These are phyloP conservation scores for Megalurothrips usitatus DNA, from an alignment of 2,888 invertebrate species.

Conservation along the genomic window DNA sequence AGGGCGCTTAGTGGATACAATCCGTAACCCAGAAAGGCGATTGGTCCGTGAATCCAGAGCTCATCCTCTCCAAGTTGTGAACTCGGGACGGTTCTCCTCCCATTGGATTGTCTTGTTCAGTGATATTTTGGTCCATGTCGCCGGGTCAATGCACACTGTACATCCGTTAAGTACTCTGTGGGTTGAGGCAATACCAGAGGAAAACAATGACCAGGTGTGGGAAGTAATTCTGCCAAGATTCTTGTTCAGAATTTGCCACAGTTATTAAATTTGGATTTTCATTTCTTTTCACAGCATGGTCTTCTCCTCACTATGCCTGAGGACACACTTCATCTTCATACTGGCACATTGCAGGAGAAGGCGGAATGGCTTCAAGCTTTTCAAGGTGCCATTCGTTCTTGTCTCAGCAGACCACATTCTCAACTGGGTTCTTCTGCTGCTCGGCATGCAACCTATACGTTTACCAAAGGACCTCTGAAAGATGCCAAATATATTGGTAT, in stretches of 20 bases:
- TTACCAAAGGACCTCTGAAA: conserved; percentile 66
- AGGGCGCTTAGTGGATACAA: conserved; percentile 59
- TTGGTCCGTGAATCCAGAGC: conserved; percentile 72
- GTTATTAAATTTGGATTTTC: background rate
- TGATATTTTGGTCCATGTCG: conserved; percentile 72
- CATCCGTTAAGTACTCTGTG: conserved; percentile 72
- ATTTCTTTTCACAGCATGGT: conserved; percentile 49
- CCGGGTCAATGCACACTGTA: conserved; percentile 59
- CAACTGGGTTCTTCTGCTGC: conserved; percentile 56
- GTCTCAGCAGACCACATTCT: conserved; percentile 58
- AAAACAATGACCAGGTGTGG: conserved; percentile 55
- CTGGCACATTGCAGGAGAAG: conserved; percentile 64
- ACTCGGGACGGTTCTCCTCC: conserved; percentile 68
- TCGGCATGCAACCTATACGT: conserved; percentile 67
- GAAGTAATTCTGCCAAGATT: background rate
- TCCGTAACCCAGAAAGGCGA: conserved; percentile 63
- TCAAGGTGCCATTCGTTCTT: conserved; percentile 65
- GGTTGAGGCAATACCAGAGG: conserved; percentile 69
- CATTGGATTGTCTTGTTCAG: conserved; percentile 79
- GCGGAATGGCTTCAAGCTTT: conserved; percentile 74
- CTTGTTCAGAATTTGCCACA: background rate
- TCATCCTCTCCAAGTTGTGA: conserved; percentile 62
- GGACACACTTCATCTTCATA: conserved; percentile 63
- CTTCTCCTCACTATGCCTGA: conserved; percentile 74
- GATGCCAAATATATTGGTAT: conserved; percentile 70